Conservation (phyloP, 1,140 invertebrate genomes). For the Achatina immaculata region DNA sequence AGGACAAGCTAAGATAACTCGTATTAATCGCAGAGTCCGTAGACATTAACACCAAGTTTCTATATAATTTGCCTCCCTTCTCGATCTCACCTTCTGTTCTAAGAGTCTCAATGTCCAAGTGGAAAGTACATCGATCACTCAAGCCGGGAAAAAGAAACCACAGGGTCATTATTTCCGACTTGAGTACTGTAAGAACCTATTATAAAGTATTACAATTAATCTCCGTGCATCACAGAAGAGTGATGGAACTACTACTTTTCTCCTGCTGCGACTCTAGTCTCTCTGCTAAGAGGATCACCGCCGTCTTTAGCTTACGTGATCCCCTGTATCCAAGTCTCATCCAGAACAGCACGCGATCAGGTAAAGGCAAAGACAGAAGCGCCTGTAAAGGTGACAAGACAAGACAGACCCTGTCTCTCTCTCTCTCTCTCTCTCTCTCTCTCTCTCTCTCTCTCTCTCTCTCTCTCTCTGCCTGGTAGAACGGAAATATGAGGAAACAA, state of each 20-base stretch:
- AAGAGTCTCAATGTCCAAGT: no score
- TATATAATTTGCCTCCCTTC: no score
- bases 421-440: no score
- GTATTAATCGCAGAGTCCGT: no score
- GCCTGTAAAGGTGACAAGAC: background rate
- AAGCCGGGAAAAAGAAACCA: background rate
- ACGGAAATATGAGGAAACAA: background rate
- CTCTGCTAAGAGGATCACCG: background rate
- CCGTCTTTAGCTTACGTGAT: background rate
- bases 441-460: no score
- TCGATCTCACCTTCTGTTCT: no score
- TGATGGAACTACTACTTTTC: background rate
- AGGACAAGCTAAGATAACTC: no score
- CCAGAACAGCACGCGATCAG: background rate
- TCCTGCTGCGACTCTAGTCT: background rate
- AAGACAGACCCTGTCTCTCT: slow-evolving; percentile 14
- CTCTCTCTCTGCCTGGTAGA: background rate
- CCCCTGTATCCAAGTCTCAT: background rate
- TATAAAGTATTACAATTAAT: slow-evolving; percentile 11
- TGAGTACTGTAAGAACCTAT: background rate
- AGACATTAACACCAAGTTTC: no score
- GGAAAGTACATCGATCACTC: background rate
- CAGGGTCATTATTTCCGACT: background rate
- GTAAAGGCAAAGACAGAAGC: background rate
- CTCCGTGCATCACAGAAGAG: background rate